Evolutionary conservation across 2,113 vertebrate species (phyloP).

Genomic region (Lepus americanus): DNA sequence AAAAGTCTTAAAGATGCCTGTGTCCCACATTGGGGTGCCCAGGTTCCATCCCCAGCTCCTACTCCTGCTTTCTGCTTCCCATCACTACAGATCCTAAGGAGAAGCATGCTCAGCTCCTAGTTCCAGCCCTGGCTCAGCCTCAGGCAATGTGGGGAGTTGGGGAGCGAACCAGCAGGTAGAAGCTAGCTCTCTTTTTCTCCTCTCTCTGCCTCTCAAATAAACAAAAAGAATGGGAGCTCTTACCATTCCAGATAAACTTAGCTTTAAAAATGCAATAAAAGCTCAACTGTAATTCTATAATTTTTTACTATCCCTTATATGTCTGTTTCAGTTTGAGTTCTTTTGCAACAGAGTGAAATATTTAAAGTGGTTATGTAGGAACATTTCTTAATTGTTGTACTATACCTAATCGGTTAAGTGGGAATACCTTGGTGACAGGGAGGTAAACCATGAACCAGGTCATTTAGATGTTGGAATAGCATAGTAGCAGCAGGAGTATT

Average conservation of each 20-base stretch:
- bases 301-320: neutral
- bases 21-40: no score
- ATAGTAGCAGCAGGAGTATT: neutral
- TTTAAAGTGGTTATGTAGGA: neutral
- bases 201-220: no score
- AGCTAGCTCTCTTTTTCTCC: no score
- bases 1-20: no score
- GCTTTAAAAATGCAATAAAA: slow-evolving; percentile 15
- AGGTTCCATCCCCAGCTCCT: no score
- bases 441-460: neutral
- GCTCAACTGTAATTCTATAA: neutral
- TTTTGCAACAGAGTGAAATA: slow-evolving; percentile 18
- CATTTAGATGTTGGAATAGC: neutral
- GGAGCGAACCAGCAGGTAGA: no score
- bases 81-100: no score
- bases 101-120: no score
- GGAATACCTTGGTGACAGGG: neutral
- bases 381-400: neutral
- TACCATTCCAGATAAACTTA: slow-evolving; percentile 1
- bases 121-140: no score
- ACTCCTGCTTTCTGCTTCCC: no score
- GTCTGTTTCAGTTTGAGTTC: slow-evolving; percentile 18
- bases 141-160: no score
- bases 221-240: neutral
- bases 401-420: neutral